A percentile compares a stretch with the other conserved stretches of the same genome.
phyloP scores from a whole-genome alignment of 1,140 invertebrate genomes.

The Neodiprion virginianus region DNA sequence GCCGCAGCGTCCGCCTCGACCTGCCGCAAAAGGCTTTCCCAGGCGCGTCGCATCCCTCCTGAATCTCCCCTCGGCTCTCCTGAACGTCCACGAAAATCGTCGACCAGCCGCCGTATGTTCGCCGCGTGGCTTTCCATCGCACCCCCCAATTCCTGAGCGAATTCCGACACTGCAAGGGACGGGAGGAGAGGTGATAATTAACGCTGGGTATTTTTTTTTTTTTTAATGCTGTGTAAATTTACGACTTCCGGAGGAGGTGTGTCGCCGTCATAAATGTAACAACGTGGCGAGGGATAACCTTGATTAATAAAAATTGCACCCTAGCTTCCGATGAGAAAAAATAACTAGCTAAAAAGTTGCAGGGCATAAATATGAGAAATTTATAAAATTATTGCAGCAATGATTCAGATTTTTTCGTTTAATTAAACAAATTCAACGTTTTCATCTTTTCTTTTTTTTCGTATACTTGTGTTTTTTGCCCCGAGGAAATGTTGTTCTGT shows the following conservation, averaged over 20 bases:
- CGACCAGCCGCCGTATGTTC: slow-evolving; percentile 87
- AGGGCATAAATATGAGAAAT: no score
- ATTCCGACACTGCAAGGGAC: slow-evolving; percentile 88
- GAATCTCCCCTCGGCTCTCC: slow-evolving; percentile 86
- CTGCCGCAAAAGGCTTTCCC: slow-evolving; percentile 91
- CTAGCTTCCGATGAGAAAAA: no score
- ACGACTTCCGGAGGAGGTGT: slow-evolving; percentile 30
- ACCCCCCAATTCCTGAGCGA: slow-evolving; percentile 89
- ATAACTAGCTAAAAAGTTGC: no score
- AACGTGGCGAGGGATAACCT: neutral
- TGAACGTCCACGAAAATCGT: slow-evolving; percentile 86
- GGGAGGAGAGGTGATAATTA: slow-evolving; percentile 20
- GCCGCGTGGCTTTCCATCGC: slow-evolving; percentile 92
- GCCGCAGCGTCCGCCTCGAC: slow-evolving; percentile 92
- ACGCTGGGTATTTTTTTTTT: slow-evolving; percentile 23
- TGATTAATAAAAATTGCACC: no score
- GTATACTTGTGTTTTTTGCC: no score
- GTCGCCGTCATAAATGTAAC: neutral
- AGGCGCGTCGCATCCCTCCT: slow-evolving; percentile 85
- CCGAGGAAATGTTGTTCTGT: no score
- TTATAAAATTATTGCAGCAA: no score
- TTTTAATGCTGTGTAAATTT: slow-evolving; percentile 36
- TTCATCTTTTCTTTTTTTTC: no score
- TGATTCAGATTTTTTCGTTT: no score
- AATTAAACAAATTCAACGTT: no score